These are phyloP conservation scores for Hiodon tergisus DNA, from an alignment of 2,113 vertebrate species.

Conservation along the genomic window DNA sequence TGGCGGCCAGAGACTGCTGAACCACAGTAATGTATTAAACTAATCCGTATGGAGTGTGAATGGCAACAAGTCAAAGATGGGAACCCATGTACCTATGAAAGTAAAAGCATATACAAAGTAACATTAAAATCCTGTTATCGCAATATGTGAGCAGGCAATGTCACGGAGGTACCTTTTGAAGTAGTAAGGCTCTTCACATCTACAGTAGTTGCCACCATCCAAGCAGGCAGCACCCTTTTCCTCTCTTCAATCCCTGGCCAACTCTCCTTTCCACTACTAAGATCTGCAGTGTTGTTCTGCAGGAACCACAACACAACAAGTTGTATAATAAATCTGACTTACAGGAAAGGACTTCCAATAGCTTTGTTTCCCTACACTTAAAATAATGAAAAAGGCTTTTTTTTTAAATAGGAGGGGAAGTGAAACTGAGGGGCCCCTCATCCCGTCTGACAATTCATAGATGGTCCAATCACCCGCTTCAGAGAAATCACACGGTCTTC, in stretches of 20 bases:
- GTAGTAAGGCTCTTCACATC: constrained; percentile 37
- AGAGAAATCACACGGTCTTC: too few relatives aligned
- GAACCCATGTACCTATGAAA: too few relatives aligned
- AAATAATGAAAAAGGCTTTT: too few relatives aligned
- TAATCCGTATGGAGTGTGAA: background rate
- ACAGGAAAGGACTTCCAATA: background rate
- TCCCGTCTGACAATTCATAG: too few relatives aligned
- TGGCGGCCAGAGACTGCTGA: background rate
- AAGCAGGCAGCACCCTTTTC: constrained; percentile 75
- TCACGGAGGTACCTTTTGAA: constrained; percentile 28
- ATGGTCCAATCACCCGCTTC: background rate
- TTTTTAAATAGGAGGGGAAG: too few relatives aligned
- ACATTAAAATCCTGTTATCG: too few relatives aligned
- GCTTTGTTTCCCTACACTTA: background rate
- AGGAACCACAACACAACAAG: background rate
- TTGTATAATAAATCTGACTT: background rate
- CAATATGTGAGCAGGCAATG: background rate
- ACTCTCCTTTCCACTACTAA: background rate
- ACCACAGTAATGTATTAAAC: background rate
- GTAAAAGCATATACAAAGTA: too few relatives aligned
- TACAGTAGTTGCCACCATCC: constrained; percentile 69
- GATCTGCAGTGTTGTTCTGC: background rate
- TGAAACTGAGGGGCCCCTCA: too few relatives aligned
- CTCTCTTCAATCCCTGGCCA: constrained; percentile 32
- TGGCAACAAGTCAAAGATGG: background rate